Percentiles rank a stretch among this genome's conserved stretches.
Conservation (phyloP, 2,888 invertebrate genomes). For the Bombylius major region DNA sequence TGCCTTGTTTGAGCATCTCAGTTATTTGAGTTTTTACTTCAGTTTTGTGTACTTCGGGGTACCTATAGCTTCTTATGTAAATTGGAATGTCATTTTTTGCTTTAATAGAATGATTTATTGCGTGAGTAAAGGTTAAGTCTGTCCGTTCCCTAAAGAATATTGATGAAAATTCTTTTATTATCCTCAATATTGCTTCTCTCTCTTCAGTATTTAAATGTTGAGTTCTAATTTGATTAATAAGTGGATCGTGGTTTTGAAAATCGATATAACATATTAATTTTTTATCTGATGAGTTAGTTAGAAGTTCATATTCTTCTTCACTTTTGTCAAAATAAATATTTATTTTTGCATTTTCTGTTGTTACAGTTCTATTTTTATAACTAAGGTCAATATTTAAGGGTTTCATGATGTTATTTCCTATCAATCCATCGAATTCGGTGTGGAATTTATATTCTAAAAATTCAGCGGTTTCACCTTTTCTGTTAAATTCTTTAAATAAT, state of each 20-base stretch:
- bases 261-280: neutral
- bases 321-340: neutral
- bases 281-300: neutral
- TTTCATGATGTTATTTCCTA: neutral
- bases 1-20: constrained; percentile 18
- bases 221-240: neutral
- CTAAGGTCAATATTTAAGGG: neutral
- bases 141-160: neutral
- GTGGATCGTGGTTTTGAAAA: neutral
- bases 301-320: neutral
- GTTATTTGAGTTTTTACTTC: constrained; percentile 17
- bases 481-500: neutral
- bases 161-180: neutral
- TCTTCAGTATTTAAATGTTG: neutral
- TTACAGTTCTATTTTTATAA: neutral
- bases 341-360: neutral
- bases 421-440: neutral
- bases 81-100: constrained; percentile 6
- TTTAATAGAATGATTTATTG: constrained; percentile 2
- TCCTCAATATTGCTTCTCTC: neutral
- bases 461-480: neutral
- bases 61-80: constrained; percentile 9
- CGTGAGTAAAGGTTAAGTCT: neutral
- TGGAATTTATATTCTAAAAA: constrained; percentile 1
- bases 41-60: constrained; percentile 10